Evolutionary conservation across 2,888 invertebrate genomes (phyloP).

Genomic region (Euplagia quadripunctaria): DNA sequence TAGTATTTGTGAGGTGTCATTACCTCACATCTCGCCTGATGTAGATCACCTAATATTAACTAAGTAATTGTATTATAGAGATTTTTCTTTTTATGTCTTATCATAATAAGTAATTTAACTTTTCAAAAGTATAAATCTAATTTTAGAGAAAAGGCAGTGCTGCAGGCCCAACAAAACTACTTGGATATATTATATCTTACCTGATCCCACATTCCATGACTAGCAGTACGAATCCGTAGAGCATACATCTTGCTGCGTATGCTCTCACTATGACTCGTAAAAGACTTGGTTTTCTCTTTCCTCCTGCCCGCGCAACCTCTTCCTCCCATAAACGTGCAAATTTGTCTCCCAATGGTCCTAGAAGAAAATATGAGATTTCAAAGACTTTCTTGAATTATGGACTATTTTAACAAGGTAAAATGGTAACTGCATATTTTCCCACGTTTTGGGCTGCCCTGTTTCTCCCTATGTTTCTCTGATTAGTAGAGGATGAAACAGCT

Average conservation of each 20-base stretch:
- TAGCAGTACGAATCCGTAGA: conserved; percentile 87
- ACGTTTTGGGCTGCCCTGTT: too few species aligned
- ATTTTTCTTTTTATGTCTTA: too few species aligned
- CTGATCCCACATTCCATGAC: conserved; percentile 89
- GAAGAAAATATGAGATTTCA: conserved; percentile 11
- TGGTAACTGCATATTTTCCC: neutral
- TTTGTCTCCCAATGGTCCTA: conserved; percentile 83
- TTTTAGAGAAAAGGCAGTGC: too few species aligned
- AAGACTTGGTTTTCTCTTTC: conserved; percentile 86
- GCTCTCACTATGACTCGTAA: conserved; percentile 85
- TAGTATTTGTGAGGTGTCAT: too few species aligned
- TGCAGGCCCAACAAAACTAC: neutral
- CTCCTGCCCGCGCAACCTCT: conserved; percentile 75
- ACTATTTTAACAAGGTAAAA: neutral
- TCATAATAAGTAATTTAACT: too few species aligned
- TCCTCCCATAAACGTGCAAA: conserved; percentile 86
- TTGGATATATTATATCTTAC: conserved; percentile 64
- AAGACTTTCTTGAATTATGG: neutral
- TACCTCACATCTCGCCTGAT: too few species aligned
- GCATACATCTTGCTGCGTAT: conserved; percentile 88
- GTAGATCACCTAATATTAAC: too few species aligned
- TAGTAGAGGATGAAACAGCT: too few species aligned
- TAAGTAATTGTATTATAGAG: too few species aligned
- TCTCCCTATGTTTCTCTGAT: too few species aligned
- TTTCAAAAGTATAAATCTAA: too few species aligned